phyloP scores from a whole-genome alignment of 2,888 invertebrate species.

The Epistrophe grossulariae region DNA sequence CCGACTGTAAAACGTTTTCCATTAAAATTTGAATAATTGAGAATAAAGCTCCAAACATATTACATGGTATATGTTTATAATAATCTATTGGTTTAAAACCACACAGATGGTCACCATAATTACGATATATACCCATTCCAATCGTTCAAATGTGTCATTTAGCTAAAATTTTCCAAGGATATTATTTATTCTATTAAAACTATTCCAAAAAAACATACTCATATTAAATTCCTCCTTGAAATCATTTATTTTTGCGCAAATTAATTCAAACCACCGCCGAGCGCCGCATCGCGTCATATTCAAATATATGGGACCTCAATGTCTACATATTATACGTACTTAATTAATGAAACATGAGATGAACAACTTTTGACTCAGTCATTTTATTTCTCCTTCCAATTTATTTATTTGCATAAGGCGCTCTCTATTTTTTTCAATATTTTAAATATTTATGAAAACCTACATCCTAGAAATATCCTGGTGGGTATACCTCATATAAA shows the following conservation, averaged over 20 bases:
- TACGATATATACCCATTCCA: too few species aligned
- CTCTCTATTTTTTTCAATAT: neutral
- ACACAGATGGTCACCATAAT: neutral
- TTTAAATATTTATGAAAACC: conserved; percentile 19
- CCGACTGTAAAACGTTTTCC: too few species aligned
- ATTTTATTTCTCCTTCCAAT: neutral
- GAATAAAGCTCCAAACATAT: too few species aligned
- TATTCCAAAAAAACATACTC: neutral
- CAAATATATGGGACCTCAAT: neutral
- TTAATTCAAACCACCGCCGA: neutral
- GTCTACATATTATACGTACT: neutral
- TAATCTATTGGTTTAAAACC: too few species aligned
- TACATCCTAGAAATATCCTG: neutral
- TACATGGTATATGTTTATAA: too few species aligned
- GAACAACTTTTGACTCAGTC: neutral
- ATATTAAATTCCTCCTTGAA: neutral
- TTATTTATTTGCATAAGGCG: neutral
- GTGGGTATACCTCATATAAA: too few species aligned
- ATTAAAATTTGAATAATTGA: too few species aligned
- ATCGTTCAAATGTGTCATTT: neutral
- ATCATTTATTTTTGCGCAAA: neutral
- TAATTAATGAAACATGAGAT: conserved; percentile 24
- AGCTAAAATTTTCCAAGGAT: neutral
- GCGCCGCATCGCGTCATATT: neutral
- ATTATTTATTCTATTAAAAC: conserved; percentile 40